These are phyloP conservation scores for Andrena bicolor DNA, from an alignment of 2,888 invertebrate species.

Conservation along the genomic window DNA sequence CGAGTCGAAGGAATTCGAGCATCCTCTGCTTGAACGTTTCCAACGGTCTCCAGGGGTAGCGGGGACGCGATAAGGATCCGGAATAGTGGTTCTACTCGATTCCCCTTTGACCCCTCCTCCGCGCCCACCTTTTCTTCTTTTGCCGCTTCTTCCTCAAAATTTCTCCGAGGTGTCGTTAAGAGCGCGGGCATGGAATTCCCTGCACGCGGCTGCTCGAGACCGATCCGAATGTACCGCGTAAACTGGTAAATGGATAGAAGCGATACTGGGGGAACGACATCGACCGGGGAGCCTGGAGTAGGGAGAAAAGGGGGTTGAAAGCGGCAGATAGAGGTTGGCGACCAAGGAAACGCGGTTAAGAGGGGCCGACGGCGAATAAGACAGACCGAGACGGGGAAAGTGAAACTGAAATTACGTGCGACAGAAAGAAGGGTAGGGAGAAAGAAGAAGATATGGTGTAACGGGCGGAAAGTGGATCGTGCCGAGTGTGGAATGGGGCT, in stretches of 20 bases:
- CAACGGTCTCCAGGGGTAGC: slow-evolving; percentile 17
- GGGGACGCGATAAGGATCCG: slow-evolving; percentile 33
- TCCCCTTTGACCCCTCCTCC: slow-evolving; percentile 17
- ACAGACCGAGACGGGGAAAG: slow-evolving; percentile 31
- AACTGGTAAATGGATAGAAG: slow-evolving; percentile 46
- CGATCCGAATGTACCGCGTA: slow-evolving; percentile 33
- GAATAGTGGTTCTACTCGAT: slow-evolving; percentile 29
- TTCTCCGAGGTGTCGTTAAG: slow-evolving; percentile 71
- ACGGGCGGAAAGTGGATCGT: slow-evolving; percentile 35
- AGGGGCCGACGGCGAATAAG: slow-evolving; percentile 37
- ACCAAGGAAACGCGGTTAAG: slow-evolving; percentile 29
- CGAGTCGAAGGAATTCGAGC: slow-evolving; percentile 13
- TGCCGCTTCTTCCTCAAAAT: slow-evolving; percentile 40
- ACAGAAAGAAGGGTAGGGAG: neutral
- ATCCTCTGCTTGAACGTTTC: slow-evolving; percentile 52
- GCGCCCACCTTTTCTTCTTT: neutral
- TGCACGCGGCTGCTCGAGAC: neutral
- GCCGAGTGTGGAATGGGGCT: neutral
- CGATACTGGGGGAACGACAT: slow-evolving; percentile 22
- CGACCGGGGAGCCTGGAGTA: neutral
- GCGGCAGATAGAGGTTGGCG: slow-evolving; percentile 22
- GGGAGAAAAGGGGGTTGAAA: neutral
- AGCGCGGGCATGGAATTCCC: slow-evolving; percentile 17
- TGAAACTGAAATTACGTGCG: slow-evolving; percentile 49
- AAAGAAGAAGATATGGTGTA: slow-evolving; percentile 26